A percentile compares a stretch with the other conserved stretches of the same genome.
phyloP scores from a whole-genome alignment of 2,888 invertebrate species.

The Gryllus longicercus region DNA sequence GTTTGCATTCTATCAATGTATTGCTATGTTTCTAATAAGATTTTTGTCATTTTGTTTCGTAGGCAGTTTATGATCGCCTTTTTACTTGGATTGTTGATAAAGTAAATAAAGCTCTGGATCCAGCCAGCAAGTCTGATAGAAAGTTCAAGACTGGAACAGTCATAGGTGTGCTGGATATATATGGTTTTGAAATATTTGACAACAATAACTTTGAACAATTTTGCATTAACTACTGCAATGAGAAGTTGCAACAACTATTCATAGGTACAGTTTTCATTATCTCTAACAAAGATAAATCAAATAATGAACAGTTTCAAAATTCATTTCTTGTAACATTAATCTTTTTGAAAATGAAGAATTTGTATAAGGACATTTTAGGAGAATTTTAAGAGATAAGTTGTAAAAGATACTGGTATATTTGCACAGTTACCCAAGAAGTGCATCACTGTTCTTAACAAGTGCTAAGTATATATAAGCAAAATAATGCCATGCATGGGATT shows the following conservation, averaged over 20 bases:
- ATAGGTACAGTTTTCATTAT: constrained; percentile 61
- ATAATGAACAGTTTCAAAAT: not conserved
- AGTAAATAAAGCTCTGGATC: constrained; percentile 88
- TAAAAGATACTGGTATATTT: no score
- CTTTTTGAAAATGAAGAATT: not conserved
- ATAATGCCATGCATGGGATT: not conserved
- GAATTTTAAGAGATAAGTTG: not conserved
- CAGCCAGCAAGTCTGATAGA: constrained; percentile 48
- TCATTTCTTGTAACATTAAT: not conserved
- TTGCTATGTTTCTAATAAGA: not conserved
- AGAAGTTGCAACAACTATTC: constrained; percentile 95
- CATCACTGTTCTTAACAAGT: no score
- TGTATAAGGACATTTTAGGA: not conserved
- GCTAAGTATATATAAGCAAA: no score
- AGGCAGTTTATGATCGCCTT: constrained; percentile 89
- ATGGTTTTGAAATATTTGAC: constrained; percentile 98
- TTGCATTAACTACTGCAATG: constrained; percentile 98
- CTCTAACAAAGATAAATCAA: no score
- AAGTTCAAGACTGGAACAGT: constrained; percentile 67
- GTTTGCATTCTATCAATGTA: no score
- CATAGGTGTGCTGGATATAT: constrained; percentile 95
- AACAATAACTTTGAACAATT: constrained; percentile 97
- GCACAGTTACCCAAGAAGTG: no score
- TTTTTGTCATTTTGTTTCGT: constrained; percentile 37
- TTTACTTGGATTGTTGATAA: constrained; percentile 91